Conservation (phyloP, 2,797 vertebrate genomes). For the Alcedo quadribrachys region DNA sequence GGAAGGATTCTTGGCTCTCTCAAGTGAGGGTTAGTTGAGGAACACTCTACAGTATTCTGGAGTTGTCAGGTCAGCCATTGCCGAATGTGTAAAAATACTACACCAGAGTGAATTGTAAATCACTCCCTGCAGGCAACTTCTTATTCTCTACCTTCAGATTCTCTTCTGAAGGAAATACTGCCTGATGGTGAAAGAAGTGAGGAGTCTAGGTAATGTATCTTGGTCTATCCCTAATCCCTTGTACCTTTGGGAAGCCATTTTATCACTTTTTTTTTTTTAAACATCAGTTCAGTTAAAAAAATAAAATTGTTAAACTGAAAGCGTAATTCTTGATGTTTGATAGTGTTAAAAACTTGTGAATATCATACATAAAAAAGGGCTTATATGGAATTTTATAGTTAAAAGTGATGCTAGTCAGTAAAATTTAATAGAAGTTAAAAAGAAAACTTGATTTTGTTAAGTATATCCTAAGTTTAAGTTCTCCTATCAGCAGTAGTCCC, state of each 20-base stretch:
- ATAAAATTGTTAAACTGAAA: neutral
- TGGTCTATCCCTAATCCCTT: neutral
- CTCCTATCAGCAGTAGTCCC: neutral
- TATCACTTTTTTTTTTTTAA: neutral
- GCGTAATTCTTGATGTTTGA: neutral
- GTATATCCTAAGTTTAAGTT: neutral
- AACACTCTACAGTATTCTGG: neutral
- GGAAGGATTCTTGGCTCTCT: neutral
- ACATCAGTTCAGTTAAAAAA: neutral
- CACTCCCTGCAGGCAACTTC: neutral
- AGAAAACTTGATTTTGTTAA: neutral
- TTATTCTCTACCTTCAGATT: neutral
- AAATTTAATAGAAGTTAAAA: neutral
- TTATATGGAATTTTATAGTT: neutral
- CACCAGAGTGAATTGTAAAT: neutral
- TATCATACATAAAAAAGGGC: neutral
- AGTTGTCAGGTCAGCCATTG: neutral
- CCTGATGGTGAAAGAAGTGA: neutral
- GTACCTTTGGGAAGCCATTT: neutral
- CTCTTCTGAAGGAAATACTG: neutral
- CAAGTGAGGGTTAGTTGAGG: neutral
- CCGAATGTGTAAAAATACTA: neutral
- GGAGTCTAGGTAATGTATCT: neutral
- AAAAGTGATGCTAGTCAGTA: too few relatives aligned
- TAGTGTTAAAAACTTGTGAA: neutral